Evolutionary conservation across 2,888 invertebrate genomes (phyloP), one percentile per base, ranked within the genome.

Genomic region (Cephonodes hylas): DNA sequence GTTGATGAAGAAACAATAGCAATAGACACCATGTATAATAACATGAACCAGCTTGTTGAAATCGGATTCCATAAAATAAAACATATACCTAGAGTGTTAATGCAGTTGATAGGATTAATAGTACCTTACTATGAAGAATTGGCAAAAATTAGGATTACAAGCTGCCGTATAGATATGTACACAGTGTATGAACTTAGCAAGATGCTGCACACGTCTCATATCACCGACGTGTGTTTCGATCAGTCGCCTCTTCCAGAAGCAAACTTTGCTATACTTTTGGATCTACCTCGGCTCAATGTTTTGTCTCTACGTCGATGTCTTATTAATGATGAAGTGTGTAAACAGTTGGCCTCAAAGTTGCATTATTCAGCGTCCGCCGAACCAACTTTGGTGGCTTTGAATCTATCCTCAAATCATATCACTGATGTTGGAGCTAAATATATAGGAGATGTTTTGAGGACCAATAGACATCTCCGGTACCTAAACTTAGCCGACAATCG

Each of bases 381-480:
- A 63, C 62, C 61, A 7, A 79, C 69, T 58, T 73, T 89, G 62
- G 59, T 68, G 38, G 46, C 72, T 70, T 70, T 87, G 66, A 85
- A 88, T 79, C 73, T 89, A 70, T 83, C 85, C 25, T 80, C 80
- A 42, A 88, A 89, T 76, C 72, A 69, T 71, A 85, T 86, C 69
- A 85, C 83, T n/a, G 83, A 89, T 67, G 67, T 64, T 38, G 88
- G 86, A 59, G 83, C 79, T n/a, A 77, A 77, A 73, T 60, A 73
- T 68, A 68, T 87, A 31, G 78, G 74, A 34, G 72, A 72, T 66
- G 80, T 81, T 66, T 69, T 88, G 34, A 79, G 83, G 72, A 79
- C 65, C 62, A 89, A 89, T 76, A 82, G 87, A 68, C 71, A 71
- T 71, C 80, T 89, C 75, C 75, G 82, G 64, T 86, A 84, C 78